Percentiles rank a stretch among this genome's conserved stretches.
phyloP scores from a whole-genome alignment of 2,888 invertebrate genomes.

The Chrysolina americana region DNA sequence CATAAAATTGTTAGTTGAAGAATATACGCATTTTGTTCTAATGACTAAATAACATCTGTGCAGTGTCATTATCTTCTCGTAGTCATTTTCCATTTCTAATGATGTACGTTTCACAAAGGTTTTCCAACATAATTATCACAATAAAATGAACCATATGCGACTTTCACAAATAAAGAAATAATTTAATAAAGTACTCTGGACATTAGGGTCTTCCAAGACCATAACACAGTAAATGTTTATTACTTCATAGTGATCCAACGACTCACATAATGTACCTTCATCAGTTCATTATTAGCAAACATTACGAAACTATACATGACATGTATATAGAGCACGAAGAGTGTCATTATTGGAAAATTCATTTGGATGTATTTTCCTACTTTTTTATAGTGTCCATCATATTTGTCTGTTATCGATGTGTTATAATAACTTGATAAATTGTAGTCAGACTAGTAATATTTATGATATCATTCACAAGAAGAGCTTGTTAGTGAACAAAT shows the following conservation, averaged over 20 bases:
- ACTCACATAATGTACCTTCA: background rate
- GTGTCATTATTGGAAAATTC: background rate
- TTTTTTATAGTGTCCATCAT: no score
- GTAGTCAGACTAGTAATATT: no score
- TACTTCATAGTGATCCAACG: background rate
- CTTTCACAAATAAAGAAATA: constrained; percentile 50
- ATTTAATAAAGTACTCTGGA: constrained; percentile 6
- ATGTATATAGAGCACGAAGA: background rate
- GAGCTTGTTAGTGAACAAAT: no score
- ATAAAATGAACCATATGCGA: constrained; percentile 57
- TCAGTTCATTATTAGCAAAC: constrained; percentile 5
- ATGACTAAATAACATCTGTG: constrained; percentile 50
- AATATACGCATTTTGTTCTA: constrained; percentile 46
- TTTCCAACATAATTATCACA: constrained; percentile 56
- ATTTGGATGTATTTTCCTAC: background rate
- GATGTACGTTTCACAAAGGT: constrained; percentile 43
- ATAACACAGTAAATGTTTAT: background rate
- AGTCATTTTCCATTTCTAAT: constrained; percentile 55
- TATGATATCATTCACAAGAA: no score
- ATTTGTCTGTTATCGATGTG: no score
- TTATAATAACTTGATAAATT: no score
- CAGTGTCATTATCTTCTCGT: constrained; percentile 45
- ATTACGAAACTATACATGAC: background rate
- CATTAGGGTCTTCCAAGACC: constrained; percentile 7
- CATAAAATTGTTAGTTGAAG: constrained; percentile 45